Percentiles rank a stretch among this genome's conserved stretches.
phyloP scores from a whole-genome alignment of 1,140 invertebrate species.

The Rhopalosiphum maidis region DNA sequence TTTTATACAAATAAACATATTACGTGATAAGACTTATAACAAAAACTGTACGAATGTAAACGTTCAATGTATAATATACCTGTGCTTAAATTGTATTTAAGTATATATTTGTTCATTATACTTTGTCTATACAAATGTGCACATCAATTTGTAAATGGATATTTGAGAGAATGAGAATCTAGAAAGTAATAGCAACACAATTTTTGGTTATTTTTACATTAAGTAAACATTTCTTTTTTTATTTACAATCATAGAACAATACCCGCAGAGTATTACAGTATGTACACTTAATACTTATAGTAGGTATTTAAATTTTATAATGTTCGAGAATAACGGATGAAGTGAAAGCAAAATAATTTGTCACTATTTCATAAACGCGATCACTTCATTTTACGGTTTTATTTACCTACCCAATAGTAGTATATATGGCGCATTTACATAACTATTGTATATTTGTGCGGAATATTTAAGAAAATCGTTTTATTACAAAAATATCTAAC shows the following conservation, averaged over 20 bases:
- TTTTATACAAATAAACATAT: not conserved
- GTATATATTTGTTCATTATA: not conserved
- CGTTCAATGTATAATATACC: not conserved
- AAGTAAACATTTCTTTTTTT: conserved; percentile 29
- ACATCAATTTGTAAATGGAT: not conserved
- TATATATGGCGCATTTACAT: not conserved
- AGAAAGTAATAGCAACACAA: not conserved
- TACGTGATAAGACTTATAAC: not conserved
- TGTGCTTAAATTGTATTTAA: not conserved
- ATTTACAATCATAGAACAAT: not conserved
- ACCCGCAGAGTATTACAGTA: not conserved
- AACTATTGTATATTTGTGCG: not conserved
- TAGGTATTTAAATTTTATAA: not conserved
- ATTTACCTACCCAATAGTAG: not conserved
- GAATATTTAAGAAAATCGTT: not conserved
- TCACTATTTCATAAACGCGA: conserved; percentile 18
- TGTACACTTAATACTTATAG: not conserved
- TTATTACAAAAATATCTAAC: not conserved
- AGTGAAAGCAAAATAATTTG: conserved; percentile 28
- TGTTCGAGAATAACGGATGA: not conserved
- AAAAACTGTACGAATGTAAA: not conserved
- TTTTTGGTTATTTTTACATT: not conserved
- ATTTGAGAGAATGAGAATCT: not conserved
- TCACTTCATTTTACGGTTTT: not conserved
- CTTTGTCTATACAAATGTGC: not conserved